Evolutionary conservation across 2,888 invertebrate genomes (phyloP).

Genomic region (Atethmia centrago): DNA sequence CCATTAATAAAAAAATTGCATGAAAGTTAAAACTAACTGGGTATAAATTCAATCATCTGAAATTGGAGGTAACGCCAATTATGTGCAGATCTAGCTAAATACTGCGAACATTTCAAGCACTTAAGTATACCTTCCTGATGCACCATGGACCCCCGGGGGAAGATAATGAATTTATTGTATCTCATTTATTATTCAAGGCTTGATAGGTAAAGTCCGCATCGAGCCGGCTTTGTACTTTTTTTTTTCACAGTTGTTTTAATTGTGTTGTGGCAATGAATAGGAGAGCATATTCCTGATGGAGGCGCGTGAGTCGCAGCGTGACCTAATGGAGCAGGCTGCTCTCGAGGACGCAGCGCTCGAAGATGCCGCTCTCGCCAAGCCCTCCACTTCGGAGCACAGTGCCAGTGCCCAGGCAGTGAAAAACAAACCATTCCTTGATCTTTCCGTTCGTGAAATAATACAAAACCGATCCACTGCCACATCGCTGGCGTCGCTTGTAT

Average conservation of each 20-base stretch:
- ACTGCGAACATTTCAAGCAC: neutral
- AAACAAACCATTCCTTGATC: slow-evolving; percentile 75
- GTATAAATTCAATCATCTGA: neutral
- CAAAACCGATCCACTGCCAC: slow-evolving; percentile 88
- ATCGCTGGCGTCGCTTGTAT: slow-evolving; percentile 89
- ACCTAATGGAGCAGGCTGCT: slow-evolving; percentile 86
- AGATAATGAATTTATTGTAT: neutral
- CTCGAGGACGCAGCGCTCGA: slow-evolving; percentile 74
- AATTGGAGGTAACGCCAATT: neutral
- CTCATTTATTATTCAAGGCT: neutral
- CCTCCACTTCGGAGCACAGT: slow-evolving; percentile 32
- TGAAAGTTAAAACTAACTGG: neutral
- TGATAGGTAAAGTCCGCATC: neutral
- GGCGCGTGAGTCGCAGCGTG: slow-evolving; percentile 94
- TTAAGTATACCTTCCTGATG: neutral
- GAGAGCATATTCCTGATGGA: slow-evolving; percentile 96
- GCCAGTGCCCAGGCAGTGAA: neutral
- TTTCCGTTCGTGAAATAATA: slow-evolving; percentile 73
- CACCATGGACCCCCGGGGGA: neutral
- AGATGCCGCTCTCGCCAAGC: slow-evolving; percentile 59
- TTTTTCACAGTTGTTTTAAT: slow-evolving; percentile 21
- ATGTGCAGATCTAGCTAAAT: neutral
- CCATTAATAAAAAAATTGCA: neutral
- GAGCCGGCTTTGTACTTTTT: neutral
- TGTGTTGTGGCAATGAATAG: slow-evolving; percentile 77